phyloP scores from a whole-genome alignment of 2,888 invertebrate species.

The Aspidiotus rigidus region DNA sequence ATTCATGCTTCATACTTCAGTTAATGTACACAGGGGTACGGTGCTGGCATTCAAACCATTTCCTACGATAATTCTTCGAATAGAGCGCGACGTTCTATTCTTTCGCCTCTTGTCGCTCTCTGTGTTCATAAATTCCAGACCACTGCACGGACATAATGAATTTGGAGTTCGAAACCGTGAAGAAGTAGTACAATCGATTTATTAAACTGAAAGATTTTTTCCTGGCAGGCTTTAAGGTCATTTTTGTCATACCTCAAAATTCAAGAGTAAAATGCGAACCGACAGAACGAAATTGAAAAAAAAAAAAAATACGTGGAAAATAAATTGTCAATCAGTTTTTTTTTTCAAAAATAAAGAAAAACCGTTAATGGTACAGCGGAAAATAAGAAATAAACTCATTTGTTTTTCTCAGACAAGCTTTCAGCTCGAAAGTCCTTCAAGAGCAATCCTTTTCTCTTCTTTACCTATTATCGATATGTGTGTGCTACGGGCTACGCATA shows the following conservation, averaged over 20 bases:
- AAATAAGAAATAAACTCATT: background rate
- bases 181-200: slow-evolving; percentile 12
- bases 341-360: background rate
- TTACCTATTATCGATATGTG: too few species aligned
- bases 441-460: too few species aligned
- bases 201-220: background rate
- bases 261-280: background rate
- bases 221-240: slow-evolving; percentile 1
- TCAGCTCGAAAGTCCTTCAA: too few species aligned
- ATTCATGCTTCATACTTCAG: slow-evolving; percentile 4
- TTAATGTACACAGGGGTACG: background rate
- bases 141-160: slow-evolving; percentile 28
- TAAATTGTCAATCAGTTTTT: background rate
- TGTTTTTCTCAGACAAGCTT: background rate
- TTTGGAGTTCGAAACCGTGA: slow-evolving; percentile 7
- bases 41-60: background rate
- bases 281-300: background rate
- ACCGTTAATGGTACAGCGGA: background rate
- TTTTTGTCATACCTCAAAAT: slow-evolving; percentile 6
- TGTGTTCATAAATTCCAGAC: slow-evolving; percentile 18
- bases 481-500: background rate
- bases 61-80: slow-evolving; percentile 2
- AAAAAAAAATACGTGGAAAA: background rate
- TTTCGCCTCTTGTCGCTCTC: background rate
- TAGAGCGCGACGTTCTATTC: slow-evolving; percentile 3